Evolutionary conservation across 2,888 invertebrate genomes (phyloP).

Genomic region (Pardosa pseudoannulata): DNA sequence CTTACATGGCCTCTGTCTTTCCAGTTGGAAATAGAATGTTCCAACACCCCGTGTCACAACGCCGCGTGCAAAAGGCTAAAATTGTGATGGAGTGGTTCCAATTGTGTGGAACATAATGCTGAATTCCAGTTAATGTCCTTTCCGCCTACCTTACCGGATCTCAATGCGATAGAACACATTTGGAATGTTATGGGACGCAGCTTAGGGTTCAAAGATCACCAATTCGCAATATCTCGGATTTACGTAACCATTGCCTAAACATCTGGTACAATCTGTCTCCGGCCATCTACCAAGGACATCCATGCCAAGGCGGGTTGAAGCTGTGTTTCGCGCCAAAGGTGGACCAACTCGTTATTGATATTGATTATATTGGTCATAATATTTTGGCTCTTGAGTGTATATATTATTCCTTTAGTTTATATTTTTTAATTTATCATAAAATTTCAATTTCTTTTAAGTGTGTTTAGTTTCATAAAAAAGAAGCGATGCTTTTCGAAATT

Average conservation of each 20-base stretch:
- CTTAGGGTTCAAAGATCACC: constrained; percentile 9
- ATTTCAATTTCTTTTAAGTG: too few species aligned
- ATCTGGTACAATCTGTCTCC: constrained; percentile 11
- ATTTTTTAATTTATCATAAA: too few species aligned
- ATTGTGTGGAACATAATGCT: neutral
- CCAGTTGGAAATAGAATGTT: neutral
- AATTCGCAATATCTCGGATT: neutral
- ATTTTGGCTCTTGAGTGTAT: neutral
- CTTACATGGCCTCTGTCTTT: constrained; percentile 4
- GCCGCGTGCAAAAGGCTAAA: neutral
- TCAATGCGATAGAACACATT: neutral
- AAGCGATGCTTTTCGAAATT: too few species aligned
- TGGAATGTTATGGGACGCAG: constrained; percentile 17
- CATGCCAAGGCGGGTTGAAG: neutral
- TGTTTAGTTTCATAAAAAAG: too few species aligned
- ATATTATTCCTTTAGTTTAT: too few species aligned
- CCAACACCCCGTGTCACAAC: neutral
- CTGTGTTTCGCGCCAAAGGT: neutral
- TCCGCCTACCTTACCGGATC: neutral
- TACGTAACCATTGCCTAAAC: neutral
- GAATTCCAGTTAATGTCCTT: constrained; percentile 19
- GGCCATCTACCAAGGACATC: neutral
- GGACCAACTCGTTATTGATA: neutral
- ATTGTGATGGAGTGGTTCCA: constrained; percentile 10
- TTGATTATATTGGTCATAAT: neutral